Evolutionary conservation across 2,113 vertebrate species (phyloP), one percentile per base, ranked within the genome.

Genomic region (Ageneiosus marmoratus): DNA sequence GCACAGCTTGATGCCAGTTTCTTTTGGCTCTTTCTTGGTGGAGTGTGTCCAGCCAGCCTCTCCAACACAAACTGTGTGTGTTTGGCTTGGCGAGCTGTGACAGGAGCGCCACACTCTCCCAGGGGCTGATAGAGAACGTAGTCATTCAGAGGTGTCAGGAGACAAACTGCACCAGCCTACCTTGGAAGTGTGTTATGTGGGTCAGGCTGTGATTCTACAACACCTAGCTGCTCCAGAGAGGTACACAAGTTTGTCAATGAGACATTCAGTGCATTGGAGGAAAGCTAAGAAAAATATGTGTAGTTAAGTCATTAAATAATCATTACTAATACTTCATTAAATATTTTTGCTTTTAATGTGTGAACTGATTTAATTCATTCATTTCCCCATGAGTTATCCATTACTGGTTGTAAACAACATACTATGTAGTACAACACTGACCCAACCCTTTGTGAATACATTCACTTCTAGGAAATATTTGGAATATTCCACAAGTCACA

Each of bases 51-150:
- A 86, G 56, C 13, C 46, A 51, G 51, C 48, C 77, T 77, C 69
- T 84, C 87, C 85, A 86, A 88, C 83, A 88, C 84, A 83, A 88
- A 86, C 83, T 12, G 60, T 51, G 56, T 41, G 83, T 88, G 85
- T 88, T 88, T 87, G 53, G 77, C 76, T 87, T 85, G 83, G 83
- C 56, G 62, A 46, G 82, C 34, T 63, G 51, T 56, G 56, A 77
- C 48, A 79, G 79, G 20, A 55, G 81, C 60, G 29, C 58, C 48
- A 37, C 41, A n/a, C 80, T 75, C 50, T 32, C 79, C 74, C 46
- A 46, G 55, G 63, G 51, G 70, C 81, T 69, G 72, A 87, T 60
- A 20, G 34, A 86, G 62, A 84, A 84, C 63, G 18, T 67, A 84
- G 74, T 73, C 79, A 84, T 81, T 65, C 22, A 29, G 65, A 77